Conservation (phyloP, 2,888 invertebrate genomes). For the Heliconius sara region DNA sequence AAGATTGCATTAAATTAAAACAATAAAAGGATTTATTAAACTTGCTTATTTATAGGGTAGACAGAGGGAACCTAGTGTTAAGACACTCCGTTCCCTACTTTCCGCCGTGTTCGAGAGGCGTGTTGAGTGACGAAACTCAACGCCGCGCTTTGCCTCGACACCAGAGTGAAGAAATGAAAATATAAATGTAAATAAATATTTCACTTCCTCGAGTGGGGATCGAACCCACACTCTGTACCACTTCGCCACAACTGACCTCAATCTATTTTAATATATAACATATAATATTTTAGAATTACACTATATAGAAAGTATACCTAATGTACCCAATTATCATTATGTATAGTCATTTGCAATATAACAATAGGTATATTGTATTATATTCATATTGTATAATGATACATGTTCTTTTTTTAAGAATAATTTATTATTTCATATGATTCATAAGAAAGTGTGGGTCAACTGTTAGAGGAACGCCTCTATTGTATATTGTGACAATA, state of each 20-base stretch:
- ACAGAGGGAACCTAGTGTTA: too few species aligned
- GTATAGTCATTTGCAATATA: not conserved
- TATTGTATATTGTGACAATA: constrained; percentile 72
- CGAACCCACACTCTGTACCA: too few species aligned
- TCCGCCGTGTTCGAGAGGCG: too few species aligned
- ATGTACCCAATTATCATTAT: not conserved
- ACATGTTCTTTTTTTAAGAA: not conserved
- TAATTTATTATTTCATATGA: constrained; percentile 24
- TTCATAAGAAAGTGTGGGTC: constrained; percentile 46
- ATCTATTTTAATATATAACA: too few species aligned
- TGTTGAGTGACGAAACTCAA: too few species aligned
- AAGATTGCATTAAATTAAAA: constrained; percentile 17
- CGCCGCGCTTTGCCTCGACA: too few species aligned
- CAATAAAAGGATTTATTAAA: not conserved
- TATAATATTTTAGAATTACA: too few species aligned
- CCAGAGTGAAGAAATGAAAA: too few species aligned
- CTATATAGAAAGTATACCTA: not conserved
- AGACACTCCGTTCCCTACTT: too few species aligned
- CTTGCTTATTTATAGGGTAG: not conserved
- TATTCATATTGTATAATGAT: constrained; percentile 5
- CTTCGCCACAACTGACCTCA: too few species aligned
- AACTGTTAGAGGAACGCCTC: constrained; percentile 56
- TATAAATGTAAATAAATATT: too few species aligned
- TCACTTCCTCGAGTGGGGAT: too few species aligned
- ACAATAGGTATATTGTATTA: not conserved